phyloP scores from a whole-genome alignment of 1,140 invertebrate genomes.

The Potamilus streckersoni region DNA sequence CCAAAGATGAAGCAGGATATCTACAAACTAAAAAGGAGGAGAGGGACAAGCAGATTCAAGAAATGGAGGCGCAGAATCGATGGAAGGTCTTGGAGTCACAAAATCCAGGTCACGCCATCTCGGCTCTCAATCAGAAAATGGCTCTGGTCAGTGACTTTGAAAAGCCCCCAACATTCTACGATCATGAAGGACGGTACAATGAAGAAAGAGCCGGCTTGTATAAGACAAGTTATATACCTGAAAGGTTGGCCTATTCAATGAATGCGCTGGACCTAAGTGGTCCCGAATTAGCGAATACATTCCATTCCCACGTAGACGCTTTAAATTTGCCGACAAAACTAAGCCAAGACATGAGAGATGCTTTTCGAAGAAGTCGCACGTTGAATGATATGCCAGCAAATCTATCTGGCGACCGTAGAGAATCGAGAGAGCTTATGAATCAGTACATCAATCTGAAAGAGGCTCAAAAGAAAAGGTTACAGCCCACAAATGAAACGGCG shows the following conservation, averaged over 20 bases:
- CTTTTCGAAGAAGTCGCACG: constrained; percentile 40
- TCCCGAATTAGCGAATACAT: constrained; percentile 55
- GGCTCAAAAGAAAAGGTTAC: constrained; percentile 40
- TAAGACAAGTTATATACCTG: constrained; percentile 61
- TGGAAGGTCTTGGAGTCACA: constrained; percentile 57
- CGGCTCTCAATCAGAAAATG: constrained; percentile 51
- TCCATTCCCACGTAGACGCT: constrained; percentile 53
- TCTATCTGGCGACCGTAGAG: constrained; percentile 46
- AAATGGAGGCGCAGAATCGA: constrained; percentile 62
- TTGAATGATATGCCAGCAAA: constrained; percentile 28
- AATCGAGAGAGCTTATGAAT: constrained; percentile 34
- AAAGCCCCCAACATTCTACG: constrained; percentile 57
- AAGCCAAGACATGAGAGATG: constrained; percentile 51
- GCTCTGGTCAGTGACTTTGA: constrained; percentile 44
- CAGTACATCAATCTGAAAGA: constrained; percentile 42
- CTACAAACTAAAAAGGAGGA: constrained; percentile 34
- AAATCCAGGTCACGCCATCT: constrained; percentile 53
- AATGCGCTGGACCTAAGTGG: constrained; percentile 42
- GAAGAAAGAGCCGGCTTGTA: constrained; percentile 64
- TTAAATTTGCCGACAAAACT: constrained; percentile 47
- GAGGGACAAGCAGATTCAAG: constrained; percentile 49
- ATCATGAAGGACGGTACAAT: constrained; percentile 61
- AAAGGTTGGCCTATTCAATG: constrained; percentile 53
- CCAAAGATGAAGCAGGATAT: constrained; percentile 36
- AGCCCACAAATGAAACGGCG: constrained; percentile 43